phyloP scores from a whole-genome alignment of 1,140 invertebrate species.

The Portunus trituberculatus region DNA sequence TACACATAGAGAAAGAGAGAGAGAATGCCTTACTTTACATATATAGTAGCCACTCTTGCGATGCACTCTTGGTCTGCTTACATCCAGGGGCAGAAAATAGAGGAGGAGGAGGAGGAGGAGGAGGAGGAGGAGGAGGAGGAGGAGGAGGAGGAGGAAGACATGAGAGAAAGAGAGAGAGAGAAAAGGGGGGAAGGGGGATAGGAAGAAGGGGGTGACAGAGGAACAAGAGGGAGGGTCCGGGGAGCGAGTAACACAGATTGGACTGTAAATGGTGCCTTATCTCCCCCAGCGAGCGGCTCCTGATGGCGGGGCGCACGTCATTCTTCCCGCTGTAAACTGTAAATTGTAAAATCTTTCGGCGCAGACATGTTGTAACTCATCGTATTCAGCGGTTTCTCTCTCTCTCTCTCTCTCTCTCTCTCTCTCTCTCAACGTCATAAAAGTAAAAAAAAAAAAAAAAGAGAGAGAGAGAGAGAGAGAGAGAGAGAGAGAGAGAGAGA shows the following conservation, averaged over 20 bases:
- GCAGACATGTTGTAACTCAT: neutral
- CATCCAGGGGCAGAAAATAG: too few species aligned
- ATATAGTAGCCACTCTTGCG: too few species aligned
- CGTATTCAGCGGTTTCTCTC: neutral
- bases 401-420: too few species aligned
- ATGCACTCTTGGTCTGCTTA: too few species aligned
- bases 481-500: too few species aligned
- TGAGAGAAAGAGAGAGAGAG: neutral
- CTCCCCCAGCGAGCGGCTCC: neutral
- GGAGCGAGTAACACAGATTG: neutral
- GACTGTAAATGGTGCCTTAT: neutral
- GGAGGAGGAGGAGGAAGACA: neutral
- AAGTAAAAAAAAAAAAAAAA: too few species aligned
- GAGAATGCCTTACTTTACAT: too few species aligned
- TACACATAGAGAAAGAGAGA: too few species aligned
- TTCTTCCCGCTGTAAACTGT: neutral
- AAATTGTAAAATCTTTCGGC: slow-evolving; percentile 14
- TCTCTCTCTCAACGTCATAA: too few species aligned
- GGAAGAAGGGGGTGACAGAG: neutral
- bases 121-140: neutral
- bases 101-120: neutral
- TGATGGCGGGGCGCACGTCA: neutral
- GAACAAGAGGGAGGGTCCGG: neutral
- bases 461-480: too few species aligned
- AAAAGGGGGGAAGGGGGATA: neutral